Percentiles rank a stretch among this genome's conserved stretches.
Evolutionary conservation across 2,888 invertebrate genomes (phyloP).

Genomic region (Conchocele bisecta): DNA sequence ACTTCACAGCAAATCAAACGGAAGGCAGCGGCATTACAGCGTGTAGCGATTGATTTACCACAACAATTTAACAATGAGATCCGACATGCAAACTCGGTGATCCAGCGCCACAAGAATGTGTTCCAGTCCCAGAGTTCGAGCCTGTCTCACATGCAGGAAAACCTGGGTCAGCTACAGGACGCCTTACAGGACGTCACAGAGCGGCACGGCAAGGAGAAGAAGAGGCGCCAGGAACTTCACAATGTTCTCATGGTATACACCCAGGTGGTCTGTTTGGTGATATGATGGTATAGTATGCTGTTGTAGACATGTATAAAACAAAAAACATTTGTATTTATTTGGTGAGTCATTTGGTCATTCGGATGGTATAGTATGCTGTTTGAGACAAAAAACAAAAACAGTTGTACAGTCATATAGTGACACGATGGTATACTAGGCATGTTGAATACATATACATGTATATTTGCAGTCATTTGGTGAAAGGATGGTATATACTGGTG

Average conservation of each 20-base stretch:
- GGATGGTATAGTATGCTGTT: too few species aligned
- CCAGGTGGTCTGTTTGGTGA: too few species aligned
- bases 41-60: constrained; percentile 66
- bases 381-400: too few species aligned
- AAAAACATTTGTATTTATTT: too few species aligned
- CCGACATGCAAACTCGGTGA: constrained; percentile 64
- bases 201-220: constrained; percentile 74
- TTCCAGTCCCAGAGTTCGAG: constrained; percentile 70
- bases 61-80: constrained; percentile 66
- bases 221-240: constrained; percentile 74
- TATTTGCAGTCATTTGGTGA: too few species aligned
- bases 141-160: constrained; percentile 69
- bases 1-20: constrained; percentile 54
- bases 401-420: too few species aligned
- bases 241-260: constrained; percentile 75
- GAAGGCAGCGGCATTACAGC: constrained; percentile 63
- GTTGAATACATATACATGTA: too few species aligned
- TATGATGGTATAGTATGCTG: too few species aligned
- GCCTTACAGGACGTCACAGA: constrained; percentile 71
- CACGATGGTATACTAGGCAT: too few species aligned
- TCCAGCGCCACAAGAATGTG: constrained; percentile 67
- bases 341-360: too few species aligned
- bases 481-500: too few species aligned
- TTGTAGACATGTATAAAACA: too few species aligned
- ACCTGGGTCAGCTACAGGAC: constrained; percentile 66